Percentiles rank a stretch among this genome's conserved stretches.
phyloP scores from a whole-genome alignment of 2,797 vertebrate species.

The Scleropages formosus region DNA sequence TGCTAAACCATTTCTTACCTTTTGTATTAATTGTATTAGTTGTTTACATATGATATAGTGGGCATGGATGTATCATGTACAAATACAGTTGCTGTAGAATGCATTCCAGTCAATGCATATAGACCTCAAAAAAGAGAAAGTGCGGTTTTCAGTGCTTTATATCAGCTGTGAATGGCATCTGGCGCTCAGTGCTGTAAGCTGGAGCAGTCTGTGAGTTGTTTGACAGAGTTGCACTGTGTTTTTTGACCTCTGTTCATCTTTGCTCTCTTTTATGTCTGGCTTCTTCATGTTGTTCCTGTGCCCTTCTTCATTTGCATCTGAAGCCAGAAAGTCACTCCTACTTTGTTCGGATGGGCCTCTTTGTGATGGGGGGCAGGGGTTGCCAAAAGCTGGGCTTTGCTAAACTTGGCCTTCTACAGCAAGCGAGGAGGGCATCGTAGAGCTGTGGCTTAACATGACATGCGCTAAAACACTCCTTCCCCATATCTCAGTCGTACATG shows the following conservation, averaged over 20 bases:
- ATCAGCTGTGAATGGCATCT: too few species aligned
- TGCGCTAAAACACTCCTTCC: background rate
- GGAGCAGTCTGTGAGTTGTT: background rate
- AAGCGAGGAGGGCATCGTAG: constrained; percentile 55
- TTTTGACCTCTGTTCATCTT: background rate
- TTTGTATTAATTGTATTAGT: too few species aligned
- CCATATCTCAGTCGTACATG: constrained; percentile 55
- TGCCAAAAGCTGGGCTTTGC: constrained; percentile 32
- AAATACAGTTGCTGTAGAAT: too few species aligned
- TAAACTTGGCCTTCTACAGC: constrained; percentile 25
- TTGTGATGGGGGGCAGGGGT: constrained; percentile 6
- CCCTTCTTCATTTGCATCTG: constrained; percentile 78
- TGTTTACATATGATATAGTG: too few species aligned
- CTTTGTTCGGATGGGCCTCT: constrained; percentile 32
- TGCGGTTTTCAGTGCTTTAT: too few species aligned
- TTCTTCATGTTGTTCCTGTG: constrained; percentile 47
- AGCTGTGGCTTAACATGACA: constrained; percentile 42
- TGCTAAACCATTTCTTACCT: too few species aligned
- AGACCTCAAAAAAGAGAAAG: too few species aligned
- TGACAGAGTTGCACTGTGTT: background rate
- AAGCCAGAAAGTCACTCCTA: constrained; percentile 64
- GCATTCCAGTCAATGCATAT: too few species aligned
- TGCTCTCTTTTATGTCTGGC: constrained; percentile 47
- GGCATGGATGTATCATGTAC: too few species aligned
- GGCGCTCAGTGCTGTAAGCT: background rate